phyloP scores from a whole-genome alignment of 2,113 vertebrate genomes.

The Antechinus stuartii region DNA sequence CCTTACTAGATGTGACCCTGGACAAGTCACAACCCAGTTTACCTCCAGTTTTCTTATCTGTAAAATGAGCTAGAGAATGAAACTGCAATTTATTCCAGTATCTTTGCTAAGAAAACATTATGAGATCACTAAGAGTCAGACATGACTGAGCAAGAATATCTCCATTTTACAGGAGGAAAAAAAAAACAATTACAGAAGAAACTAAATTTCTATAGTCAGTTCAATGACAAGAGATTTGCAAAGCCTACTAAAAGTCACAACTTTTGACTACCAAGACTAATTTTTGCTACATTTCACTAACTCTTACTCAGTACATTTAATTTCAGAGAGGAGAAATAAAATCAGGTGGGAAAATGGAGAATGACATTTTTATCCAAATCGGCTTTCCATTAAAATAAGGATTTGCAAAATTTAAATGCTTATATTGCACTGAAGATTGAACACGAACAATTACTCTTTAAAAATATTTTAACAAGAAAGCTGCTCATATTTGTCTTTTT shows the following conservation, averaged over 20 bases:
- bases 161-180: background rate
- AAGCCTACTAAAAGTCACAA: background rate
- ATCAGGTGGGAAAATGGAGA: background rate
- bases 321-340: background rate
- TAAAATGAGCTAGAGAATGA: background rate
- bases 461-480: constrained; percentile 15
- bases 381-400: background rate
- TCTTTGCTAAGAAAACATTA: background rate
- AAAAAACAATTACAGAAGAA: background rate
- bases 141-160: background rate
- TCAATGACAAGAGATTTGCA: background rate
- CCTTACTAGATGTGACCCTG: background rate
- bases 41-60: background rate
- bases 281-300: background rate
- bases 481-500: background rate
- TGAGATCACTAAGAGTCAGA: background rate
- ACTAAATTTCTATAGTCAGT: background rate
- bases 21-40: background rate
- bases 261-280: background rate
- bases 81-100: background rate
- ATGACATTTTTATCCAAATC: background rate
- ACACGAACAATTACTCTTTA: background rate
- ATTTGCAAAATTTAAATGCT: background rate
- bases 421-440: background rate
- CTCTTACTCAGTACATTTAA: background rate